Base-by-base conservation (phyloP, 2,113 vertebrate species). In the Asarcornis scutulata region DNA sequence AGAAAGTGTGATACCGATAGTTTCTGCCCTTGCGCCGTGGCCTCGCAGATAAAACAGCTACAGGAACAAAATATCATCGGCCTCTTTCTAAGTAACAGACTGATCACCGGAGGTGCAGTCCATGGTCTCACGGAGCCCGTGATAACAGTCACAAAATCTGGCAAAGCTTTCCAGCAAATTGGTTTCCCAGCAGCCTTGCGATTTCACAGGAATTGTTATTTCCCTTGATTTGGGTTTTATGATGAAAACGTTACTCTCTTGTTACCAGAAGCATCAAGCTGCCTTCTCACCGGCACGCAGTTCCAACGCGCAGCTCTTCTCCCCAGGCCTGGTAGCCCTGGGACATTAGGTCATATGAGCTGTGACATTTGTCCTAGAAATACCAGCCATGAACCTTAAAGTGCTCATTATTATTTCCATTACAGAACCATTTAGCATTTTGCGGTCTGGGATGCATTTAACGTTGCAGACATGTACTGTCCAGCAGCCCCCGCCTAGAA, bases 301-400 rank as follows among this genome's bases (percentile, higher is more conserved):
- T 53, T 71, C 32, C 67, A 42, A 4, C 32, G 22, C 5, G 17
- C 50, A 74, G 52, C 55, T 73, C 58, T 72, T 56, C 62, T 78
- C 89, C 67, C 63, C 68, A 59, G 21, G 52, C 84, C 72, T 4
- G 1, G 22, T 67, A 53, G 68, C 36, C 40, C 18, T 46, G n/a
- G 27, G 31, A 40, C 2, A 0, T 58, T 67, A 59, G 46, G 42
- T 90, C 56, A 50, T 59, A 21, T 3, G 16, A 83, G 44, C 40
- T 91, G 42, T 86, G 68, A 97, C 71, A 60, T 77, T 91, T 80
- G 55, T 80, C 79, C 68, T 80, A 71, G 82, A 94, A 96, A 88
- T 40, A 82, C 0, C 2, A 85, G 50, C 17, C 63, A 89, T 76
- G 34, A 83, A 74, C 68, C 44, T 71, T 50, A 13, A 89, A 87